Conservation (phyloP, 2,113 vertebrate species). For the Leptobrachium leishanense region DNA sequence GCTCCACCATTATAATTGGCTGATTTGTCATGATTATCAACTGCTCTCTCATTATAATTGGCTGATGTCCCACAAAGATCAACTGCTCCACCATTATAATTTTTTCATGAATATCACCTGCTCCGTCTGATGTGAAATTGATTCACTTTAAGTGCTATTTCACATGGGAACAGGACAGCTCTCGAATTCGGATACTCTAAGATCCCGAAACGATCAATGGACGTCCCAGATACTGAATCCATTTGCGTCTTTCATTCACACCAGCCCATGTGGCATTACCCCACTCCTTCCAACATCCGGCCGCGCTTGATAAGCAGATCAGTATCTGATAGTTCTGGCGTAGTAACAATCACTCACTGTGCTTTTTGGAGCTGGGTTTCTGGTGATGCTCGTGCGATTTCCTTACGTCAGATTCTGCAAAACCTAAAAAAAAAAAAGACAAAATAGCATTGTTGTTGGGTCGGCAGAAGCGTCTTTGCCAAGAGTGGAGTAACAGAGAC, state of each 20-base stretch:
- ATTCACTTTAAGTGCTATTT: too few species aligned
- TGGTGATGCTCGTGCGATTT: constrained; percentile 71
- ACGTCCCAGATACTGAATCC: background rate
- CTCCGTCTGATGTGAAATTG: too few species aligned
- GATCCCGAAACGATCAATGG: background rate
- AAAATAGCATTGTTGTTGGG: constrained; percentile 34
- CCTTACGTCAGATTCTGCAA: constrained; percentile 74
- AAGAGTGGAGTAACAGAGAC: constrained; percentile 21
- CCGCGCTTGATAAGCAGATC: background rate
- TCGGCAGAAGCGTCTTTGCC: background rate
- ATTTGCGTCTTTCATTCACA: constrained; percentile 14
- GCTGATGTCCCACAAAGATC: too few species aligned
- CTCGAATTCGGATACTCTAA: background rate
- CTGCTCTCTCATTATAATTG: too few species aligned
- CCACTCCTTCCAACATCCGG: background rate
- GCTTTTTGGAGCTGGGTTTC: constrained; percentile 81
- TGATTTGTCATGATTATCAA: too few species aligned
- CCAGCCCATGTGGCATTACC: background rate
- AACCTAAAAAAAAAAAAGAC: constrained; percentile 6
- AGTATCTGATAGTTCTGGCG: constrained; percentile 16
- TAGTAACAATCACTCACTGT: constrained; percentile 79
- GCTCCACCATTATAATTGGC: too few species aligned
- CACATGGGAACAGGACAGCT: too few species aligned
- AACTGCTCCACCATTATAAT: too few species aligned
- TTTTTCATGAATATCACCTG: background rate